Evolutionary conservation across 2,113 vertebrate genomes (phyloP).

Genomic region (Peromyscus polionotus): DNA sequence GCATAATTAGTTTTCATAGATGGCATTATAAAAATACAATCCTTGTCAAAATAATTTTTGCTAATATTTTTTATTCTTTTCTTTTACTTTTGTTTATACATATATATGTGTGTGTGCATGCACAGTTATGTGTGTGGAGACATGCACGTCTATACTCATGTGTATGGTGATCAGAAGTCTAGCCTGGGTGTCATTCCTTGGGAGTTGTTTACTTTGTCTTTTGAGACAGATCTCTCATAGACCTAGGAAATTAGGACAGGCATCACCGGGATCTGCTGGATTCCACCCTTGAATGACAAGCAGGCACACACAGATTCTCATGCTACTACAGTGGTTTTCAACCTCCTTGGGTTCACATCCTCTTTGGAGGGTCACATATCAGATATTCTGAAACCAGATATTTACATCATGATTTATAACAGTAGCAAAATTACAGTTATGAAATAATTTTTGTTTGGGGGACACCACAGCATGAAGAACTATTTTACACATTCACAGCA

Average conservation of each 20-base stretch:
- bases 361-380: rapidly evolving
- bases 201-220: not conserved
- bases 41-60: not conserved
- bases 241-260: not conserved
- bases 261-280: not conserved
- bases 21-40: slow-evolving; percentile 13
- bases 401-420: not conserved
- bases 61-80: not conserved
- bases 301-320: not conserved
- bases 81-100: not conserved
- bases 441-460: not conserved
- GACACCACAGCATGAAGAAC: not conserved
- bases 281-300: no score
- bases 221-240: not conserved
- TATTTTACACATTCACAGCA: not conserved
- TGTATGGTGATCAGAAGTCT: not conserved
- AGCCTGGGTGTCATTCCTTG: not conserved
- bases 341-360: no score
- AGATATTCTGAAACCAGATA: not conserved
- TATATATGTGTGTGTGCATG: not conserved
- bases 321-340: not conserved
- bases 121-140: not conserved
- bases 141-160: not conserved
- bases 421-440: not conserved
- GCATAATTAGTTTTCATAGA: slow-evolving; percentile 24